Conservation (phyloP, 2,888 invertebrate genomes). For the Nasonovia ribisnigri region DNA sequence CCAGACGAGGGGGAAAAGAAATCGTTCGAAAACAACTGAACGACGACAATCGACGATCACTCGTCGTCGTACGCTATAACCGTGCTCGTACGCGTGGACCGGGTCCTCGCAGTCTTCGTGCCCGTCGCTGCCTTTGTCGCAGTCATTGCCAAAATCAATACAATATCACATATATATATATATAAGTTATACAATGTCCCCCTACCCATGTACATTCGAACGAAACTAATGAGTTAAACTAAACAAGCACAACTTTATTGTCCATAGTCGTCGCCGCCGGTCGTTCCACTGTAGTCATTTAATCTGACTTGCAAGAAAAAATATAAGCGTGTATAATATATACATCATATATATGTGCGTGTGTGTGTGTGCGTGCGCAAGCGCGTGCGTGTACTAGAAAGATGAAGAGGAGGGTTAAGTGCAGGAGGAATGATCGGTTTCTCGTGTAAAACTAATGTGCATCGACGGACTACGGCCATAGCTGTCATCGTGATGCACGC, state of each 20-base stretch:
- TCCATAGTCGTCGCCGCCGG: not conserved
- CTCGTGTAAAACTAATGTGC: conserved; percentile 33
- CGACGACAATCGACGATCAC: conserved; percentile 1
- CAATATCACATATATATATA: not conserved
- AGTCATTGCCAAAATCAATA: conserved; percentile 49
- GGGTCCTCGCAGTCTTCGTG: not conserved
- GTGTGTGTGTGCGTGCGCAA: not conserved
- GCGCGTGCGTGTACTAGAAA: too few species aligned
- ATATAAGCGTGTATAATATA: not conserved
- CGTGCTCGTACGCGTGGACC: not conserved
- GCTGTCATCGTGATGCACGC: conserved; percentile 53
- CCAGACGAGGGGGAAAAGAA: not conserved
- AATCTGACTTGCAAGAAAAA: conserved; percentile 6
- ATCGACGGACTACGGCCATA: conserved; percentile 36
- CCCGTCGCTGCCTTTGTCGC: not conserved
- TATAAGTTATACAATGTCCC: not conserved
- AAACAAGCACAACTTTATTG: conserved; percentile 29
- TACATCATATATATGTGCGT: not conserved
- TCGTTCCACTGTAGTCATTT: conserved; percentile 19
- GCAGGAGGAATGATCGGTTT: not conserved
- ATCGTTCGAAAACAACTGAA: not conserved
- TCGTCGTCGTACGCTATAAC: conserved; percentile 14
- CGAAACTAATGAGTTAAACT: conserved; percentile 53
- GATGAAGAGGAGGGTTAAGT: not conserved
- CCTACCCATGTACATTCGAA: not conserved